A percentile compares a stretch with the other conserved stretches of the same genome.
Evolutionary conservation across 2,888 invertebrate species (phyloP).

Genomic region (Drosophila anomalata): DNA sequence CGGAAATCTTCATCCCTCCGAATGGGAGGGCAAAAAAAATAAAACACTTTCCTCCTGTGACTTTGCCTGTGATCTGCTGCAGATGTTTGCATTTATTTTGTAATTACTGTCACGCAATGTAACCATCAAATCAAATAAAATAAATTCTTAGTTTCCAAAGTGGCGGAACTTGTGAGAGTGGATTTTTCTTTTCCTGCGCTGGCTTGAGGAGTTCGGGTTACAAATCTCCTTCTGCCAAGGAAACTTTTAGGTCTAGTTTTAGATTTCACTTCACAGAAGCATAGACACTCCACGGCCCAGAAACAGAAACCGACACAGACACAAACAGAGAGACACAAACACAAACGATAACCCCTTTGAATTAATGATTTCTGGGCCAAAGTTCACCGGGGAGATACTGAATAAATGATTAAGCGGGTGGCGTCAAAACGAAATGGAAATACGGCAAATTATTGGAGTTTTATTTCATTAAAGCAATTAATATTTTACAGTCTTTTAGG

Average conservation of each 20-base stretch:
- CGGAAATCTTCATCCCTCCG: slow-evolving; percentile 27
- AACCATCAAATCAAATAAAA: slow-evolving; percentile 80
- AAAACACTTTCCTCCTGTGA: slow-evolving; percentile 35
- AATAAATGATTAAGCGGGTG: slow-evolving; percentile 40
- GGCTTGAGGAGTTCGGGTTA: slow-evolving; percentile 19
- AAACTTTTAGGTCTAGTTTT: slow-evolving; percentile 25
- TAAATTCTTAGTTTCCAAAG: slow-evolving; percentile 36
- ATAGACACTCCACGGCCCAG: not conserved
- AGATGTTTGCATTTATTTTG: slow-evolving; percentile 83
- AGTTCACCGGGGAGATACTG: slow-evolving; percentile 39
- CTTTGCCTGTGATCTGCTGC: slow-evolving; percentile 73
- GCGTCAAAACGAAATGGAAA: slow-evolving; percentile 38
- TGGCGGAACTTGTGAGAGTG: slow-evolving; percentile 31
- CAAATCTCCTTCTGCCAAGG: slow-evolving; percentile 4
- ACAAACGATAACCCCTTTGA: slow-evolving; percentile 22
- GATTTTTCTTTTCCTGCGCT: slow-evolving; percentile 20
- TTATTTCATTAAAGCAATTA: slow-evolving; percentile 48
- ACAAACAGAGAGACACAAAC: not conserved
- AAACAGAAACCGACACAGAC: not conserved
- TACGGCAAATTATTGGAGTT: slow-evolving; percentile 19
- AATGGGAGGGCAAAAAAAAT: not conserved
- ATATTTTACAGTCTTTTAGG: slow-evolving; percentile 30
- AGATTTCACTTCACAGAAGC: slow-evolving; percentile 12
- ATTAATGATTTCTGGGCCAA: slow-evolving; percentile 50
- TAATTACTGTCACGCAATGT: slow-evolving; percentile 83